phyloP scores from a whole-genome alignment of 2,113 vertebrate genomes.

The Amia ocellicauda region DNA sequence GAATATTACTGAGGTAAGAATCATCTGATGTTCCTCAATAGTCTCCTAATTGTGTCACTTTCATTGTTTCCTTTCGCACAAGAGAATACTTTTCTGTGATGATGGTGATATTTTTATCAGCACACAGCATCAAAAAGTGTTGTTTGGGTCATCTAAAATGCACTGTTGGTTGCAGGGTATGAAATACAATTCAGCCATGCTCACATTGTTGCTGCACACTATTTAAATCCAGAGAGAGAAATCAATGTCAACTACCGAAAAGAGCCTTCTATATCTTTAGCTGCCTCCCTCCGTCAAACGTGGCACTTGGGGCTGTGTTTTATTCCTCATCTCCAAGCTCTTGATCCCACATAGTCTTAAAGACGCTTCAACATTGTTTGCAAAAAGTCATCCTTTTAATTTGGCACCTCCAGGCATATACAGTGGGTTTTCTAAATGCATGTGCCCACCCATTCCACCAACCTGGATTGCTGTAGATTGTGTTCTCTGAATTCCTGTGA shows the following conservation, averaged over 20 bases:
- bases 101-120: no score
- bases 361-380: neutral
- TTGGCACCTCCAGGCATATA: neutral
- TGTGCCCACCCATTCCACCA: neutral
- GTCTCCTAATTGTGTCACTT: no score
- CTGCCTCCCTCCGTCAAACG: neutral
- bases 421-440: neutral
- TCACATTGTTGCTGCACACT: no score
- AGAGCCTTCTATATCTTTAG: neutral
- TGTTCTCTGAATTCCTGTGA: constrained; percentile 4
- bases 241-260: neutral
- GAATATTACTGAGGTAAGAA: no score
- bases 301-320: neutral
- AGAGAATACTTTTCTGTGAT: no score
- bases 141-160: no score
- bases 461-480: neutral
- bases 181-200: no score
- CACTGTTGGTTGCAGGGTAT: no score
- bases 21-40: no score
- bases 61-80: no score
- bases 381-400: no score
- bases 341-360: neutral
- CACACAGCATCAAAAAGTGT: no score
- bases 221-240: neutral
- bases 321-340: neutral